A percentile compares a stretch with the other conserved stretches of the same genome.
phyloP scores from a whole-genome alignment of 1,140 invertebrate genomes.

The Palaemon carinicauda region DNA sequence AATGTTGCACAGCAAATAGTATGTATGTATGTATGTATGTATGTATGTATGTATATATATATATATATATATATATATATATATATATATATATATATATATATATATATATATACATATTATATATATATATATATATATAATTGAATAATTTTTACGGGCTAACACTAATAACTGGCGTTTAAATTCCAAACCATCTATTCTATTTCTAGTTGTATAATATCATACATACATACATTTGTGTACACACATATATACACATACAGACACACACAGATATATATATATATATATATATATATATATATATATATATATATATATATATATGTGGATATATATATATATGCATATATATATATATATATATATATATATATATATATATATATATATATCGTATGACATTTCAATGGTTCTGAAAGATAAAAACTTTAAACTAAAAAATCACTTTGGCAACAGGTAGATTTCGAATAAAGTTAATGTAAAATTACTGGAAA shows the following conservation, averaged over 20 bases:
- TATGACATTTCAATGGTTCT: too few species aligned
- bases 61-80: neutral
- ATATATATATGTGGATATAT: neutral
- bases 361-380: conserved; percentile 2
- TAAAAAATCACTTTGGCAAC: too few species aligned
- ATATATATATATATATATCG: neutral
- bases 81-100: neutral
- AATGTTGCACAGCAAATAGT: neutral
- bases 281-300: conserved; percentile 2
- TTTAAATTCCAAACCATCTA: too few species aligned
- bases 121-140: too few species aligned
- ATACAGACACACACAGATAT: neutral
- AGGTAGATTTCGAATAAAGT: too few species aligned
- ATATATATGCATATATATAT: neutral
- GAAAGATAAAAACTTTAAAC: too few species aligned
- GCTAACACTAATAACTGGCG: too few species aligned
- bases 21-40: neutral
- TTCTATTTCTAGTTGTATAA: too few species aligned
- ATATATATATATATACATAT: neutral
- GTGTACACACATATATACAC: too few species aligned
- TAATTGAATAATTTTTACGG: too few species aligned
- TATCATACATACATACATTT: neutral
- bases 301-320: conserved; percentile 2
- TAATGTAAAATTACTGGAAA: too few species aligned
- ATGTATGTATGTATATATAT: neutral